Percentiles rank a stretch among this genome's conserved stretches.
Conservation (phyloP, 2,888 invertebrate species). For the Hirtodrosophila trivittata region DNA sequence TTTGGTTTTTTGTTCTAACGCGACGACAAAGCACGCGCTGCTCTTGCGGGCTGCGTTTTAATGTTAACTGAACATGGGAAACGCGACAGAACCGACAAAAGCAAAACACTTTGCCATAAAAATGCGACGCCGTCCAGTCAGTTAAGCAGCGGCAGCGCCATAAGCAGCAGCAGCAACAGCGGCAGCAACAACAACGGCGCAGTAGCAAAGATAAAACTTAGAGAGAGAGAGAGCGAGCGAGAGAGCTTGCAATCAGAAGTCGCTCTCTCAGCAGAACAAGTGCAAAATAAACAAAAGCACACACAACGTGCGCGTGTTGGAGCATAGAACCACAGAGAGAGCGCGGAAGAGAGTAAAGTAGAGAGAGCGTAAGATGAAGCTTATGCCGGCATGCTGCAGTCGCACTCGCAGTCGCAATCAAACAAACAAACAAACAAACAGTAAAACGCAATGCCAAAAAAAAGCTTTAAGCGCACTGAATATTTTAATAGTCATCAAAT, state of each 20-base stretch:
- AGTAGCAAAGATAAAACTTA: conserved; percentile 55
- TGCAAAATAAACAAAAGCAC: conserved; percentile 71
- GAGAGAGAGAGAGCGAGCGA: conserved; percentile 37
- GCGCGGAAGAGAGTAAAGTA: conserved; percentile 1
- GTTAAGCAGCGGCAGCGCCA: too few relatives aligned
- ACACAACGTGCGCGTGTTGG: conserved; percentile 59
- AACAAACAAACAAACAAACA: conserved; percentile 45
- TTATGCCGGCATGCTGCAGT: conserved; percentile 47
- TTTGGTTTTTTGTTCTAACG: conserved; percentile 31
- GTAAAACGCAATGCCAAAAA: conserved; percentile 39
- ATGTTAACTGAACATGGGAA: conserved; percentile 72
- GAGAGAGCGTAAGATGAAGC: conserved; percentile 7
- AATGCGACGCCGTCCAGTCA: conserved; percentile 59
- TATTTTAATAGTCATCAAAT: conserved; percentile 46
- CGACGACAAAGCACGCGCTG: conserved; percentile 62
- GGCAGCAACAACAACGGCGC: conserved; percentile 54
- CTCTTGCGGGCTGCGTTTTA: conserved; percentile 70
- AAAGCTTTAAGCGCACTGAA: conserved; percentile 51
- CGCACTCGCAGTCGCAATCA: too few relatives aligned
- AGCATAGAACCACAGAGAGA: conserved; percentile 19
- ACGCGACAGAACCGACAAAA: conserved; percentile 32
- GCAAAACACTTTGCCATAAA: conserved; percentile 63
- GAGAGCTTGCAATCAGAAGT: neutral
- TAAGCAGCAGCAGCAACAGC: too few relatives aligned
- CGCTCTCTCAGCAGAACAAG: conserved; percentile 33